Evolutionary conservation across 2,888 invertebrate genomes (phyloP), one percentile per base, ranked within the genome.

Genomic region (Opisthograptis luteolata): DNA sequence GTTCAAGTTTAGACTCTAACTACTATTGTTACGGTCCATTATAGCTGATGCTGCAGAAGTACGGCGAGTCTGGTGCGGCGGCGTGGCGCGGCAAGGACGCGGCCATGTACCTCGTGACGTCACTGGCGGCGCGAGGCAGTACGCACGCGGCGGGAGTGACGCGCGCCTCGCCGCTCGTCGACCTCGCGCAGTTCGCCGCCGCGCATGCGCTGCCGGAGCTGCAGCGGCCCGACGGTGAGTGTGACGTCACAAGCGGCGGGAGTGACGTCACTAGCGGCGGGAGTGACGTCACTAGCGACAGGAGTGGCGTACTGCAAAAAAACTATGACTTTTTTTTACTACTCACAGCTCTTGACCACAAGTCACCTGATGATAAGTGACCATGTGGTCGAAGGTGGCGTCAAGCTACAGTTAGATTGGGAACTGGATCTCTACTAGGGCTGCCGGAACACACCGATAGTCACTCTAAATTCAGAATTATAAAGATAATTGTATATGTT

Each of bases 31-130:
- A 6, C 7, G 37, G 25, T 3, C 10, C 2, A 37, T 35, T 73
- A 24, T 73, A 88, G 95, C 92, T 94, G 28, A 95, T 96, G 95
- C 76, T 97, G 45, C 87, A 91, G 36, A 95, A 95, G 73, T 98
- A 97, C 84, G 86, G 91, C 0, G 94, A 94, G 71, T 94, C 95
- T 70, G 96, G 97, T 0, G 80, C 87, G 0, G 81, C 88, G 43
- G 95, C 97, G 79, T 99, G 99, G 99, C 94, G 96, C 42, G 95
- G 96, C 64, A 99, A 99, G 81, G 99, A 99, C 87, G 96, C 98
- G 7, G 99, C 99, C 1, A 93, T 99, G 66, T 99, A 97, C 90
- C 92, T 99, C 65, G 98, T 99, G 51, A 99, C 98, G 48, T 98
- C 99, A 1, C 93, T 99, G 62, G 98, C 97, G 24, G 95, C 97